These are phyloP conservation scores for Chorisops tibialis DNA, from an alignment of 2,888 invertebrate species.

Conservation along the genomic window DNA sequence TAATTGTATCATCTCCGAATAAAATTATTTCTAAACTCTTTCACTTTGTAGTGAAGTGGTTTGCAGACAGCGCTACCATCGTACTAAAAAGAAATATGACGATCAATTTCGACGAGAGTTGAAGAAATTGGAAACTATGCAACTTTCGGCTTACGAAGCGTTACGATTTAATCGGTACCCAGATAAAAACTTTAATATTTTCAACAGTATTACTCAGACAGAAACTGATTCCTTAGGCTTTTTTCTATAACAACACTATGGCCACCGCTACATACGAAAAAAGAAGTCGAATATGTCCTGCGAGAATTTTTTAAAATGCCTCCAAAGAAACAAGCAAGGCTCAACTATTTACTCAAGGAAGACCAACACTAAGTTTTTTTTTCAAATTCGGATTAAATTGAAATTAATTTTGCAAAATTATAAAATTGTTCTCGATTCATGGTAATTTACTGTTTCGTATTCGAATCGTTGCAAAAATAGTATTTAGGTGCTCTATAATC, in stretches of 20 bases:
- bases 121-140: conserved; percentile 49
- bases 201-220: neutral
- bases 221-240: conserved; percentile 39
- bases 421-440: too few species aligned
- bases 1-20: too few species aligned
- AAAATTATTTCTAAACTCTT: neutral
- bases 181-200: too few species aligned
- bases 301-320: conserved; percentile 27
- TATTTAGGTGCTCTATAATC: too few species aligned
- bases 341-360: conserved; percentile 27
- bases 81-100: conserved; percentile 39
- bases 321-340: conserved; percentile 26
- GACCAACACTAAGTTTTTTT: too few species aligned
- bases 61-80: conserved; percentile 27
- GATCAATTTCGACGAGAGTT: conserved; percentile 50
- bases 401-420: too few species aligned
- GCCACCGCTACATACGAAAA: conserved; percentile 49
- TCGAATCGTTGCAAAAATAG: too few species aligned
- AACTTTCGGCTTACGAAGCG: conserved; percentile 50
- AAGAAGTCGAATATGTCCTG: conserved; percentile 31
- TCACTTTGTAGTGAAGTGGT: conserved; percentile 22
- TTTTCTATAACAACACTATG: conserved; percentile 52
- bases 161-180: conserved; percentile 50
- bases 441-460: too few species aligned
- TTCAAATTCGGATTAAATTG: too few species aligned